These are phyloP conservation scores for Aphelinus atriplicis DNA, from an alignment of 1,140 invertebrate species.

Conservation along the genomic window DNA sequence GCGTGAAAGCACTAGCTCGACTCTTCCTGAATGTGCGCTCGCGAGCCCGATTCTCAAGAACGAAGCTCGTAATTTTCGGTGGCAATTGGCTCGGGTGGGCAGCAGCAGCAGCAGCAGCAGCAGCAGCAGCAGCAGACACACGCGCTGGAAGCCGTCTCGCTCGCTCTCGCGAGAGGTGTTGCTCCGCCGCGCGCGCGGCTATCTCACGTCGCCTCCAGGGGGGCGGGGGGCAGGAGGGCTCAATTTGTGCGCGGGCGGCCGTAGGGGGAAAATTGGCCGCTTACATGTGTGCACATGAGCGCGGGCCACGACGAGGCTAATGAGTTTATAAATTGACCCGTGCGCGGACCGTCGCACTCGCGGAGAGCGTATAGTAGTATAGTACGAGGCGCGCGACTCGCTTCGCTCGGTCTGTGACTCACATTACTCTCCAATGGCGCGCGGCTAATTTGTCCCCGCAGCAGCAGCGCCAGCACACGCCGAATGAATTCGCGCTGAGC, in stretches of 20 bases:
- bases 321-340: slow-evolving; percentile 62
- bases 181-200: neutral
- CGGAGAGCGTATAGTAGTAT: no score
- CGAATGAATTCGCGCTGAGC: no score
- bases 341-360: slow-evolving; percentile 20
- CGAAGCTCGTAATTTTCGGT: no score
- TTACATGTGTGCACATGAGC: slow-evolving; percentile 2
- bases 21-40: neutral
- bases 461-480: no score
- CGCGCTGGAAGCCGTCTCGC: neutral
- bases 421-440: slow-evolving; percentile 29
- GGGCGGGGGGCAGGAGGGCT: neutral
- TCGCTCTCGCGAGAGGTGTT: no score
- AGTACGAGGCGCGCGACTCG: neutral
- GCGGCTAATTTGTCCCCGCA: slow-evolving; percentile 8
- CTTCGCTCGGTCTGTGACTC: slow-evolving; percentile 10
- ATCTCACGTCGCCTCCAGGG: neutral
- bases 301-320: slow-evolving; percentile 55
- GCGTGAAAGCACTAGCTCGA: neutral
- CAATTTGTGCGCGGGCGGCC: slow-evolving; percentile 1
- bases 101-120: neutral
- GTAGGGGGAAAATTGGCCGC: slow-evolving; percentile 40
- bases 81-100: no score
- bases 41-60: neutral
- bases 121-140: neutral